Conservation (phyloP, 2,113 vertebrate species). For the Spermophilus dauricus region DNA sequence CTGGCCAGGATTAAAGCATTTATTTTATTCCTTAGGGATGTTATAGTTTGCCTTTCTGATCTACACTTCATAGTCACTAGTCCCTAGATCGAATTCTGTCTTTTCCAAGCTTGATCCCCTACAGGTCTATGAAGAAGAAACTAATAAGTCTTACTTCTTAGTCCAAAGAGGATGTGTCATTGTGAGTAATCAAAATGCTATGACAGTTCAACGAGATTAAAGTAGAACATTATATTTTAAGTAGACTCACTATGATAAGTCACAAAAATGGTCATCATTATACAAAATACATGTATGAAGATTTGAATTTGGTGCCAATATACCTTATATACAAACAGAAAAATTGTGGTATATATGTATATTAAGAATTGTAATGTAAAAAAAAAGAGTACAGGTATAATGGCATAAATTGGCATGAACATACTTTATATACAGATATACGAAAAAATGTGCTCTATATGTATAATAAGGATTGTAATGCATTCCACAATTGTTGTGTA, state of each 20-base stretch:
- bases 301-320: too few relatives aligned
- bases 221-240: slow-evolving; percentile 2
- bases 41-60: neutral
- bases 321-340: too few relatives aligned
- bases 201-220: neutral
- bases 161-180: neutral
- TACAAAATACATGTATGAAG: too few relatives aligned
- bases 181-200: neutral
- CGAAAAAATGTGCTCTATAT: too few relatives aligned
- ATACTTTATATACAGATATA: too few relatives aligned
- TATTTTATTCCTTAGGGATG: neutral
- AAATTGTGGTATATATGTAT: too few relatives aligned
- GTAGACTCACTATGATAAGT: neutral
- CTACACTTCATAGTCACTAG: neutral
- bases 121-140: neutral
- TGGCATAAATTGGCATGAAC: too few relatives aligned
- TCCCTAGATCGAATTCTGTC: neutral
- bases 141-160: neutral
- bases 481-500: too few relatives aligned
- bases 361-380: too few relatives aligned
- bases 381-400: too few relatives aligned
- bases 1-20: neutral
- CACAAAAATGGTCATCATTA: neutral
- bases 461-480: too few relatives aligned
- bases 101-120: neutral